phyloP scores from a whole-genome alignment of 2,113 vertebrate genomes.

The Romanogobio albipinnatus region DNA sequence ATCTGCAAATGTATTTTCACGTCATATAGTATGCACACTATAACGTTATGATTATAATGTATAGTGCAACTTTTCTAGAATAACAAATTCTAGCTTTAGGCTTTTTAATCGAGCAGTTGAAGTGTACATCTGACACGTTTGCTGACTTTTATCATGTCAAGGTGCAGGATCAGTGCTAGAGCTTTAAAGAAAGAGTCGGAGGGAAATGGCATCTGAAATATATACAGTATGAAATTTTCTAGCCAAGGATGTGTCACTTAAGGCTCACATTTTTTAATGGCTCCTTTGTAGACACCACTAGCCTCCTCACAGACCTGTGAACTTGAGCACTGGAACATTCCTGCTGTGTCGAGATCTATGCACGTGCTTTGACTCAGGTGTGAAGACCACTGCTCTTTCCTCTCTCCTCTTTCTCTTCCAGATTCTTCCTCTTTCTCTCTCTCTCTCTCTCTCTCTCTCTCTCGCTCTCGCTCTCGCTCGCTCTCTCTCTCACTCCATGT shows the following conservation, averaged over 20 bases:
- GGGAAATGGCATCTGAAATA: not conserved
- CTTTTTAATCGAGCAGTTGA: conserved; percentile 27
- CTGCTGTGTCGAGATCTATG: conserved; percentile 76
- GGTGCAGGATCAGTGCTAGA: conserved; percentile 24
- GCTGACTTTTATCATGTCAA: conserved; percentile 25
- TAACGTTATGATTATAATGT: conserved; percentile 58
- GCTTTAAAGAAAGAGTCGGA: not conserved
- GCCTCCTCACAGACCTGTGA: conserved; percentile 39
- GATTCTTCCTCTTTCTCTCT: not conserved
- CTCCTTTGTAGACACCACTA: conserved; percentile 33
- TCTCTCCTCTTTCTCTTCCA: not conserved
- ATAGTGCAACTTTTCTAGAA: conserved; percentile 39
- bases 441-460: not conserved
- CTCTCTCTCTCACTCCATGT: conserved; percentile 30
- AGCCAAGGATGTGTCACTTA: conserved; percentile 25
- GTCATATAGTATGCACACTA: conserved; percentile 66
- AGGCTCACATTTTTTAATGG: conserved; percentile 11
- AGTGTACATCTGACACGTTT: conserved; percentile 4
- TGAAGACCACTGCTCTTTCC: conserved; percentile 31
- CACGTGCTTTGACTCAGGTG: conserved; percentile 68
- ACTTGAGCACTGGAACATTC: conserved; percentile 56
- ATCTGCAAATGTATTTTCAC: conserved; percentile 68
- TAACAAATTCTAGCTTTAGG: conserved; percentile 10
- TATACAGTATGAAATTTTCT: conserved; percentile 18
- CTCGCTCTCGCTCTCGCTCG: too few relatives aligned